Evolutionary conservation across 2,113 vertebrate genomes (phyloP).

Genomic region (Galbula dea): DNA sequence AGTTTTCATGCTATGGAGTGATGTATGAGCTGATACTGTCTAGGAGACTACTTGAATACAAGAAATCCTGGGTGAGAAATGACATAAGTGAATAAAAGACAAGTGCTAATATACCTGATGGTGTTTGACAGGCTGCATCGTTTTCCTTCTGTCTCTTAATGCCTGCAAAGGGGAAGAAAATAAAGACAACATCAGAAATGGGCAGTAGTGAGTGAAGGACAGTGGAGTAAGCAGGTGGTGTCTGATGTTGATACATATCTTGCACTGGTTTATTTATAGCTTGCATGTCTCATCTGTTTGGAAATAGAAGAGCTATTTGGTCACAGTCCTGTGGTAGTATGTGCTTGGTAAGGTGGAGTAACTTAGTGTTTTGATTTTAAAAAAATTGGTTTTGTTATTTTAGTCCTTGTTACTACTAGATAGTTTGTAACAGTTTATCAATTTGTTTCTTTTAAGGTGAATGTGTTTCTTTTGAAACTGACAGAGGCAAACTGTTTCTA

Average conservation of each 20-base stretch:
- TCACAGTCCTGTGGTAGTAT: neutral
- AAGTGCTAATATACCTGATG: neutral
- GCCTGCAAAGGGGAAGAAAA: neutral
- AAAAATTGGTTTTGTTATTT: neutral
- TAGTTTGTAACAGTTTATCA: neutral
- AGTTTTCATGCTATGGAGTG: neutral
- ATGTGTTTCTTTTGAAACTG: neutral
- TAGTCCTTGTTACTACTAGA: neutral
- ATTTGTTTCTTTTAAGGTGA: neutral
- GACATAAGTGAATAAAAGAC: neutral
- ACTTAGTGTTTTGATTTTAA: neutral
- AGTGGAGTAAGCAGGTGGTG: accelerated
- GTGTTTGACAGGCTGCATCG: accelerated
- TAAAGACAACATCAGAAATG: neutral
- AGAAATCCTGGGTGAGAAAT: neutral
- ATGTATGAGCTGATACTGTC: neutral
- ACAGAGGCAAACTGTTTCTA: neutral
- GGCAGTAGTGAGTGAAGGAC: neutral
- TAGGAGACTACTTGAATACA: neutral
- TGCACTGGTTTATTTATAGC: slow-evolving; percentile 35
- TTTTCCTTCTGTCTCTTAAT: neutral
- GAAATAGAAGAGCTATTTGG: neutral
- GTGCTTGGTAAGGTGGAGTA: neutral
- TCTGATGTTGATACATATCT: neutral
- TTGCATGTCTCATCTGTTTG: neutral